These are phyloP conservation scores for Bruchidius siliquastri DNA, from an alignment of 2,888 invertebrate genomes.

Conservation along the genomic window DNA sequence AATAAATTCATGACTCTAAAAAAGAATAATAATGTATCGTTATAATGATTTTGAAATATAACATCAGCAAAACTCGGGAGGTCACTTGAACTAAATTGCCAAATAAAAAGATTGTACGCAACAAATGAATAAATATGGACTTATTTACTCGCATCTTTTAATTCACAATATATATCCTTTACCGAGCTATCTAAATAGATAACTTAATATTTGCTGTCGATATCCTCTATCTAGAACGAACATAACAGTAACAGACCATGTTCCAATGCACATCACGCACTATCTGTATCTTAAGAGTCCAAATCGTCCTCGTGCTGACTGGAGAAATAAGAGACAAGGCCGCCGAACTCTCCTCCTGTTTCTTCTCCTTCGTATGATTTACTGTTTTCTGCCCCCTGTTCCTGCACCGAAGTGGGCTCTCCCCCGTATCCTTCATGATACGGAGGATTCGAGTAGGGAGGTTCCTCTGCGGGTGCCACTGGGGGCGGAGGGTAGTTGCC, in stretches of 20 bases:
- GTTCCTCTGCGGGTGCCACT: constrained; percentile 29
- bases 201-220: not conserved
- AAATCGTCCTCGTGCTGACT: constrained; percentile 85
- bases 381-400: constrained; percentile 19
- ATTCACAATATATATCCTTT: no score
- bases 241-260: not conserved
- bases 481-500: constrained; percentile 18
- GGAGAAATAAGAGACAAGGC: constrained; percentile 87
- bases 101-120: no score
- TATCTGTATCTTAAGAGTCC: constrained; percentile 44
- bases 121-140: no score
- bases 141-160: no score
- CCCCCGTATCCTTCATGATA: constrained; percentile 35
- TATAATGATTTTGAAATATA: no score
- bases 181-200: no score
- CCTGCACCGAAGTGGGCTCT: constrained; percentile 9
- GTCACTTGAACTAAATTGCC: no score
- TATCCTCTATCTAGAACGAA: not conserved
- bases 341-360: constrained; percentile 74
- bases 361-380: constrained; percentile 51
- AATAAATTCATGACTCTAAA: no score
- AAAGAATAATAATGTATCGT: no score
- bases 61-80: no score
- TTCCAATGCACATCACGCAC: not conserved
- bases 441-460: constrained; percentile 44